Evolutionary conservation across 2,888 invertebrate species (phyloP), one percentile per base, ranked within the genome.

Genomic region (Epistrophe eligans): DNA sequence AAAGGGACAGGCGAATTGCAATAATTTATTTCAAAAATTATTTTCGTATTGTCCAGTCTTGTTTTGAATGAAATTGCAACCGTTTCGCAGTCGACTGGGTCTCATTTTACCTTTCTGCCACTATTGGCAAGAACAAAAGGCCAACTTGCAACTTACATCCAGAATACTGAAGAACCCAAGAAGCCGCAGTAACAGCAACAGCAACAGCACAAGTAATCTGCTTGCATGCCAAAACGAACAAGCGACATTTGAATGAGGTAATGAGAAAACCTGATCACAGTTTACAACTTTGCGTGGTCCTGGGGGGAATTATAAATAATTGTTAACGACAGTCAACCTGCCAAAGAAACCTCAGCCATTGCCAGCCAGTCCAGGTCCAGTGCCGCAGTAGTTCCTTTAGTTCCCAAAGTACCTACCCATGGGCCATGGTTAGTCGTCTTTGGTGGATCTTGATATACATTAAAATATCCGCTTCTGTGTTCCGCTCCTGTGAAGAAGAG

Each of bases 21-120:
- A 87, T 89, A 89, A 89, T 89, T 89, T 89, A 89, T 89, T 84
- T 89, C 79, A 82, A 89, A 89, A 89, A 89, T 89, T 89, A 89
- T 89, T 88, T 89, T 89, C 87, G 88, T 89, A 89, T 89, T 89
- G 89, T 89, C 88, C 88, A 82, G 87, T 83, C 82, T 83, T 55
- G 79, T 87, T 87, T 83, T 87, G 87, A 87, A 87, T 87, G 87
- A 87, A 87, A 87, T 67, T 58, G 74, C 85, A 79, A 66, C 67
- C 73, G 38, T 55, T 35, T 50, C 58, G 70, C 70, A 67, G 67
- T 67, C 60, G 67, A 50, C 58, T 8, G 35, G 15, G 35, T 58
- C 50, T 60, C 74, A 58, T 66, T 55, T 55, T 70, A 55, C 66
- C 79, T 77, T 74, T 84, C 77, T 77, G 77, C 52, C 77, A 67